Percentiles rank a stretch among this genome's conserved stretches.
Evolutionary conservation across 2,797 vertebrate genomes (phyloP).

Genomic region (Hafferia zeledoni): DNA sequence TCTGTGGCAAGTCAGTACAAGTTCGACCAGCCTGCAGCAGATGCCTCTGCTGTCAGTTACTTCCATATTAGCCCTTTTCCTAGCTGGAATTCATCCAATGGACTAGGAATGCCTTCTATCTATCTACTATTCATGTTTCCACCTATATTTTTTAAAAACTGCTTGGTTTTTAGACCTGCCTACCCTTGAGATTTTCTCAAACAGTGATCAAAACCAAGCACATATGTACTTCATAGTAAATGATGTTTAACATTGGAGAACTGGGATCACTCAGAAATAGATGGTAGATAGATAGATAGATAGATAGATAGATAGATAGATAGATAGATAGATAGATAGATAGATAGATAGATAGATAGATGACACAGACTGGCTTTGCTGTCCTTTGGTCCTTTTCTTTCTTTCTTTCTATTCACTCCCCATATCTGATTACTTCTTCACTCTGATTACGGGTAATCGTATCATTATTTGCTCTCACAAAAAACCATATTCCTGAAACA

Average conservation of each 20-base stretch:
- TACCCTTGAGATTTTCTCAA: neutral
- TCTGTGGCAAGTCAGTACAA: neutral
- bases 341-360: fast-evolving
- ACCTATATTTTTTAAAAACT: neutral
- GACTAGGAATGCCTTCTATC: neutral
- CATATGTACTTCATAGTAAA: neutral
- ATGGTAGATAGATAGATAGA: no score
- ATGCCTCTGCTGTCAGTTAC: neutral
- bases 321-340: fast-evolving
- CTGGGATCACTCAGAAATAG: neutral
- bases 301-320: neutral
- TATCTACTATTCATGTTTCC: neutral
- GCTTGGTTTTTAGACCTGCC: neutral
- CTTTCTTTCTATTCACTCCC: neutral
- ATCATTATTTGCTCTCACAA: neutral
- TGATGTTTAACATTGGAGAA: neutral
- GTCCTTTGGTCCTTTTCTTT: neutral
- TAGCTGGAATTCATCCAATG: neutral
- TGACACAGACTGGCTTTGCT: neutral
- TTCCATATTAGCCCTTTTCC: neutral
- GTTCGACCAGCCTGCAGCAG: neutral
- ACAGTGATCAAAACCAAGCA: neutral
- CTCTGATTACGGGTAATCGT: neutral
- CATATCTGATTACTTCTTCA: neutral
- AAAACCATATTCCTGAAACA: neutral